Conservation (phyloP, 1,140 invertebrate species). For the Drosophila ohnishii region DNA sequence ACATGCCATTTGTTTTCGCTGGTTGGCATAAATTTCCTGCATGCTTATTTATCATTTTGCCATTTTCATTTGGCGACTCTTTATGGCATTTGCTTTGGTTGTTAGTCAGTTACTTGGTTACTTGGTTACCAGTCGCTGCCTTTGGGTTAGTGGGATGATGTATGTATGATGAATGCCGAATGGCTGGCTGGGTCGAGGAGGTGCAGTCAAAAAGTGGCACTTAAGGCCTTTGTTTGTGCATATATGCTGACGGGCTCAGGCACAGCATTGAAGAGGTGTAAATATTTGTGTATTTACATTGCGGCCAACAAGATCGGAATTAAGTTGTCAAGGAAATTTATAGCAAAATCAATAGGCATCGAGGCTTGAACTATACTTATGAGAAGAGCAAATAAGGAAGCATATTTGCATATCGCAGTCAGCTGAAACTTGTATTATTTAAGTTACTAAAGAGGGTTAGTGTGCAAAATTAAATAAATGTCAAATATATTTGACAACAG, state of each 20-base stretch:
- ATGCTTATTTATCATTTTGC: constrained; percentile 54
- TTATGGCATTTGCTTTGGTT: constrained; percentile 54
- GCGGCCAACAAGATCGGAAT: constrained; percentile 18
- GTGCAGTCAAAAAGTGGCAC: constrained; percentile 48
- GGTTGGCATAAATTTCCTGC: constrained; percentile 58
- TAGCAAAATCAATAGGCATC: constrained; percentile 23
- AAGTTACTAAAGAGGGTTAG: background rate
- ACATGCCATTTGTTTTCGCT: constrained; percentile 59
- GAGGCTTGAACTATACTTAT: constrained; percentile 4
- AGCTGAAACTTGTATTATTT: constrained; percentile 1
- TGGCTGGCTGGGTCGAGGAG: constrained; percentile 33
- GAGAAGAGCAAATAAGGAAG: background rate
- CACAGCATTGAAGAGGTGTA: constrained; percentile 30
- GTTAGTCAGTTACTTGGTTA: constrained; percentile 14
- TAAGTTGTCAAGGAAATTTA: constrained; percentile 34
- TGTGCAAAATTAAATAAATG: too few relatives aligned
- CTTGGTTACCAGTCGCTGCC: constrained; percentile 17
- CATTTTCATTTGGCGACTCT: constrained; percentile 66
- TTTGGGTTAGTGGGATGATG: constrained; percentile 21
- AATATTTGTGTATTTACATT: constrained; percentile 35
- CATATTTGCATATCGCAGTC: constrained; percentile 2
- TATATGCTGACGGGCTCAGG: background rate
- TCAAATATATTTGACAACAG: too few relatives aligned
- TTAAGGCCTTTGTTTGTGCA: constrained; percentile 35
- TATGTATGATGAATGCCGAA: constrained; percentile 12